A percentile compares a stretch with the other conserved stretches of the same genome.
Evolutionary conservation across 53 echinoderm and acorn worm genomes (phyloP).

Genomic region (Luidia sarsii): DNA sequence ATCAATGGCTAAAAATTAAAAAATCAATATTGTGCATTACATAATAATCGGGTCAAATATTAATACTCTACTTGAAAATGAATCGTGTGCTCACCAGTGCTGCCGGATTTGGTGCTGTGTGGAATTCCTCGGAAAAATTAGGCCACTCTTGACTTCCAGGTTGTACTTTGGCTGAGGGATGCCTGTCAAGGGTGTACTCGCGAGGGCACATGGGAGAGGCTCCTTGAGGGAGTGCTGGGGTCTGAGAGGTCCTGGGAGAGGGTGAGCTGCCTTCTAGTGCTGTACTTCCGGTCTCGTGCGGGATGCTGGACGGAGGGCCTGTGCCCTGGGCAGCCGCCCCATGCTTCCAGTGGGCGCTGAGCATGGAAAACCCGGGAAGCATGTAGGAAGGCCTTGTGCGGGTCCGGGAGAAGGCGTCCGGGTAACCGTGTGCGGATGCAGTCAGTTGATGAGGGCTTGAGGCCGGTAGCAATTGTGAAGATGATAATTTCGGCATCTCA

Average conservation of each 20-base stretch:
- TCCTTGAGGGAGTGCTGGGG: too few relatives aligned
- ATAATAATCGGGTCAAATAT: too few relatives aligned
- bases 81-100: conserved; percentile 20
- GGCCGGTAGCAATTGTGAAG: too few relatives aligned
- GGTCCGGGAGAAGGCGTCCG: not conserved
- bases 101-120: conserved; percentile 10
- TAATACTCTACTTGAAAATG: too few relatives aligned
- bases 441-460: too few relatives aligned
- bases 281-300: not conserved
- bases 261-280: not conserved
- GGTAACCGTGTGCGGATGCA: too few relatives aligned
- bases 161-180: not conserved
- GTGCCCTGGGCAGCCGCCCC: not conserved
- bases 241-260: too few relatives aligned
- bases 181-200: not conserved
- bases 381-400: conserved; percentile 7
- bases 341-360: not conserved
- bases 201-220: not conserved
- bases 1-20: too few relatives aligned
- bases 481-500: too few relatives aligned
- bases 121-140: conserved; percentile 47
- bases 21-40: too few relatives aligned
- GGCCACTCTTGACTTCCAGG: conserved; percentile 44
- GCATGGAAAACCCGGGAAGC: conserved; percentile 14
- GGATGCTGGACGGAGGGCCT: not conserved